A percentile compares a stretch with the other conserved stretches of the same genome.
Conservation (phyloP, 2,797 vertebrate species). For the Gobionotothen gibberifrons region DNA sequence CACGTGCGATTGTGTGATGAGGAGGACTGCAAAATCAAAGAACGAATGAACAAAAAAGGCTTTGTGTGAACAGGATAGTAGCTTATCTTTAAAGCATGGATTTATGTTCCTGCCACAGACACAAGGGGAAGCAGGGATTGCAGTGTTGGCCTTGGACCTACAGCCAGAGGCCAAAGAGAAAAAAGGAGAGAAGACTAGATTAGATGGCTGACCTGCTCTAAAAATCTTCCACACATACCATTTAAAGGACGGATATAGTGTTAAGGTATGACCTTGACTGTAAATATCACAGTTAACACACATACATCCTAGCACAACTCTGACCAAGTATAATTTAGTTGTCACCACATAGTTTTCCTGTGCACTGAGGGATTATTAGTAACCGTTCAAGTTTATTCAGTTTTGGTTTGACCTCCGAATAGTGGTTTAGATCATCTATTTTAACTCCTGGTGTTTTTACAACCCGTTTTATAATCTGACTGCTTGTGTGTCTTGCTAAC, state of each 20-base stretch:
- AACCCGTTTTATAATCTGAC: background rate
- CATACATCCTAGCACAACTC: background rate
- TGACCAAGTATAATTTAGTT: background rate
- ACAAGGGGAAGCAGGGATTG: constrained; percentile 24
- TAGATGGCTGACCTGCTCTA: constrained; percentile 1
- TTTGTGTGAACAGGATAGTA: constrained; percentile 50
- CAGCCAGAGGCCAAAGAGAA: constrained; percentile 33
- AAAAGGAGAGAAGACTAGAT: constrained; percentile 21
- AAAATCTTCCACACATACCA: background rate
- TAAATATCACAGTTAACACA: background rate
- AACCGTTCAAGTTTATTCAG: background rate
- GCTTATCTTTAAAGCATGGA: constrained; percentile 62
- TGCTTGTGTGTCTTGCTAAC: background rate
- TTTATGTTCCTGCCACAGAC: constrained; percentile 48
- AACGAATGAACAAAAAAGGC: constrained; percentile 44
- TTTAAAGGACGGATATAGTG: constrained; percentile 5
- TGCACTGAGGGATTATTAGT: background rate
- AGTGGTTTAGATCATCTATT: background rate
- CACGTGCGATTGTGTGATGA: constrained; percentile 49
- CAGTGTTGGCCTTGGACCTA: constrained; percentile 30
- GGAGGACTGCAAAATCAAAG: constrained; percentile 53
- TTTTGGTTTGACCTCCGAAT: constrained; percentile 1
- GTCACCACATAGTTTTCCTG: background rate
- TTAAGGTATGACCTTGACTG: background rate
- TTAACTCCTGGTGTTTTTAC: background rate